A percentile compares a stretch with the other conserved stretches of the same genome.
Evolutionary conservation across 2,888 invertebrate genomes (phyloP).

Genomic region (Teleogryllus oceanicus): DNA sequence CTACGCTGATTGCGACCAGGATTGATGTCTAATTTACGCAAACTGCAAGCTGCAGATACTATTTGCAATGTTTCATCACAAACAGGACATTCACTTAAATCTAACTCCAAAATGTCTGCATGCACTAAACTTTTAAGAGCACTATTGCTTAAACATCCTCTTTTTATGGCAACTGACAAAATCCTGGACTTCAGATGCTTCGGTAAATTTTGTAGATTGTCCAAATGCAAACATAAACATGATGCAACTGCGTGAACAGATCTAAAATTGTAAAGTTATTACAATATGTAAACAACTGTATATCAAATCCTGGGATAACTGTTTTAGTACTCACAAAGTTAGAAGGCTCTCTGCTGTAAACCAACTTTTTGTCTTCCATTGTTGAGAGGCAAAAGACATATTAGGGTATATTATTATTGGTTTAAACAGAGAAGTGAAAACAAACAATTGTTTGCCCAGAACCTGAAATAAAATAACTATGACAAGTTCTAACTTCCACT

Average conservation of each 20-base stretch:
- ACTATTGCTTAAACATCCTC: conserved; percentile 35
- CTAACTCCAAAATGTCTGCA: conserved; percentile 41
- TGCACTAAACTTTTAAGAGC: conserved; percentile 42
- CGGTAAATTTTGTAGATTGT: conserved; percentile 1
- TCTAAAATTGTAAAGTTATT: neutral
- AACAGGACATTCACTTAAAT: conserved; percentile 43
- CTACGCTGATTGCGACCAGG: conserved; percentile 24
- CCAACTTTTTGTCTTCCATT: too few relatives aligned
- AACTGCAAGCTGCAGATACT: conserved; percentile 41
- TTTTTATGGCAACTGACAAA: conserved; percentile 21
- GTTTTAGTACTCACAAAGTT: too few relatives aligned
- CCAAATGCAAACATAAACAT: neutral
- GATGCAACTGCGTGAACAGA: neutral
- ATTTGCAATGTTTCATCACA: conserved; percentile 44
- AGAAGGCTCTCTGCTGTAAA: too few relatives aligned
- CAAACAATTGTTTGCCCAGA: too few relatives aligned
- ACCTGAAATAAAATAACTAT: too few relatives aligned
- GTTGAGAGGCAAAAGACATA: too few relatives aligned
- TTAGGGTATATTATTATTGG: too few relatives aligned
- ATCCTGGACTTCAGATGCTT: conserved; percentile 22
- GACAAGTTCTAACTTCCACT: too few relatives aligned
- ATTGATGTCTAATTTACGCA: conserved; percentile 43
- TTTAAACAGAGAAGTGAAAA: too few relatives aligned
- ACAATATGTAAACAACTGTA: too few relatives aligned
- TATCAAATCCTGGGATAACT: too few relatives aligned